Evolutionary conservation across 1,140 invertebrate species (phyloP).

Genomic region (Belonocnema kinseyi): DNA sequence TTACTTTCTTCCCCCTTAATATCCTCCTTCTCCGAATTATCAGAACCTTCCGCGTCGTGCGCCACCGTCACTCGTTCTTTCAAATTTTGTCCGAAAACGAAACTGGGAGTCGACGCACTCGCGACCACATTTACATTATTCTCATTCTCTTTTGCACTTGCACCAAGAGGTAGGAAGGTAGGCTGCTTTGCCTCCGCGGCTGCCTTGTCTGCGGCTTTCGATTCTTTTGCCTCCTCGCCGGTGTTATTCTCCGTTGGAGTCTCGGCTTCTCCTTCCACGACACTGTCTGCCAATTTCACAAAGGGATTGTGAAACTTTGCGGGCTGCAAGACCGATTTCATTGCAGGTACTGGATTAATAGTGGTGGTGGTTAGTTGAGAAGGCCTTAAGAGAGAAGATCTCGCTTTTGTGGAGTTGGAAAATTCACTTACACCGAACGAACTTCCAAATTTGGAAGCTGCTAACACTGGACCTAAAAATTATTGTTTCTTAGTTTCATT

Average conservation of each 20-base stretch:
- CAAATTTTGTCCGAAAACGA: constrained; percentile 95
- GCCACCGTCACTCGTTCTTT: constrained; percentile 85
- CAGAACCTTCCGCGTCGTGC: constrained; percentile 71
- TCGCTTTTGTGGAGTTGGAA: constrained; percentile 52
- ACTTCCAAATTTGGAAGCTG: constrained; percentile 62
- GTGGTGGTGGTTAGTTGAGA: constrained; percentile 61
- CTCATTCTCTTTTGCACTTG: constrained; percentile 61
- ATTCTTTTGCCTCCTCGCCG: constrained; percentile 43
- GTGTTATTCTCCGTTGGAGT: constrained; percentile 40
- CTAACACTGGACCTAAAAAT: constrained; percentile 56
- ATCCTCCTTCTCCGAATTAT: constrained; percentile 68
- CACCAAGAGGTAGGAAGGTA: constrained; percentile 67
- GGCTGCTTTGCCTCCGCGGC: constrained; percentile 60
- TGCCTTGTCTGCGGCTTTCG: constrained; percentile 47
- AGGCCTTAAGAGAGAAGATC: constrained; percentile 63
- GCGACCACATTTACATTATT: constrained; percentile 63
- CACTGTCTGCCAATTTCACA: constrained; percentile 54
- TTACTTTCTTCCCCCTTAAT: constrained; percentile 74
- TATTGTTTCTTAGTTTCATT: constrained; percentile 8
- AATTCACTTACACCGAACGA: constrained; percentile 58
- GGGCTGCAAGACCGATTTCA: constrained; percentile 61
- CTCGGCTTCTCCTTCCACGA: constrained; percentile 39
- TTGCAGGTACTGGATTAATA: constrained; percentile 48
- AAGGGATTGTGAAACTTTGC: constrained; percentile 68
- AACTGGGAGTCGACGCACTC: constrained; percentile 76